Percentiles rank a stretch among this genome's conserved stretches.
phyloP scores from a whole-genome alignment of 2,797 vertebrate genomes.

The Gallinago nigripennis region DNA sequence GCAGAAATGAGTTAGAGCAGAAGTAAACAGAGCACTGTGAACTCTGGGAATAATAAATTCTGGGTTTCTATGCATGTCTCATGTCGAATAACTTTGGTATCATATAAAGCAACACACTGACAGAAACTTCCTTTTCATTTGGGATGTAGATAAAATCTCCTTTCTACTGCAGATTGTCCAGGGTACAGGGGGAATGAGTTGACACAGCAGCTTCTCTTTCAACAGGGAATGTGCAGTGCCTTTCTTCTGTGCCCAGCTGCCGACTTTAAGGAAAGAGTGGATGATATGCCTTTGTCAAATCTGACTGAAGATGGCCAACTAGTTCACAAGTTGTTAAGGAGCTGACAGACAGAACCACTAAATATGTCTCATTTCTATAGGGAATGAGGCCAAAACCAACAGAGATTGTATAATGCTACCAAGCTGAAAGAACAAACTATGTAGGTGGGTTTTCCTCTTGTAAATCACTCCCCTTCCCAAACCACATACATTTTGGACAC shows the following conservation, averaged over 20 bases:
- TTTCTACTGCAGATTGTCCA: background rate
- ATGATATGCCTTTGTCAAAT: background rate
- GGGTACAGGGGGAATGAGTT: background rate
- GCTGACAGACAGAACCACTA: background rate
- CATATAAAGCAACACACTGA: background rate
- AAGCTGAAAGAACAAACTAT: background rate
- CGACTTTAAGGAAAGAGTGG: background rate
- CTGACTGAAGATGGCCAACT: background rate
- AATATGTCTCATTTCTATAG: background rate
- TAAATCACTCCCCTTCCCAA: background rate
- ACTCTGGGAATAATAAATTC: background rate
- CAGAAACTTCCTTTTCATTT: background rate
- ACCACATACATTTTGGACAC: background rate
- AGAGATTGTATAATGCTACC: background rate
- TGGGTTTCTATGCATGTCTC: rapidly evolving
- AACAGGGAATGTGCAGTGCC: background rate
- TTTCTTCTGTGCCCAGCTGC: background rate
- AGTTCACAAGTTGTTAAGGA: background rate
- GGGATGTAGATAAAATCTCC: background rate
- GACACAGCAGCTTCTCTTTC: background rate
- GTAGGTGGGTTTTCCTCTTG: rapidly evolving
- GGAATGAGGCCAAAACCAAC: background rate
- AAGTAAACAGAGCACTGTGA: background rate
- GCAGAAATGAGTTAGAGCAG: background rate
- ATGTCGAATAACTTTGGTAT: background rate